Percentiles rank a stretch among this genome's conserved stretches.
These are phyloP conservation scores for Allolobophora icterica DNA, from an alignment of 2,888 invertebrate genomes.

Conservation along the genomic window DNA sequence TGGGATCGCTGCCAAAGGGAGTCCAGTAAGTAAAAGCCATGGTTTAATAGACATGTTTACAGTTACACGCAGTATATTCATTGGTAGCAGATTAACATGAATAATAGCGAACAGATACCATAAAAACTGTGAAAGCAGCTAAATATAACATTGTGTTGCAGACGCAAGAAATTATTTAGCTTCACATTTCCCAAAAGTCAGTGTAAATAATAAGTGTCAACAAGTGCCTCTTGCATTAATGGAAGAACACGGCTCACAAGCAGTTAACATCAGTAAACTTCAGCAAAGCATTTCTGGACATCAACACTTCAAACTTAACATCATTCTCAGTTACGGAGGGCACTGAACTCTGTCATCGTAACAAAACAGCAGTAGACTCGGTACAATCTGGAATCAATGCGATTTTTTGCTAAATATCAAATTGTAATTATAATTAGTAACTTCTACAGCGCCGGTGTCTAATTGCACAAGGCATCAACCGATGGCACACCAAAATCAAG, in stretches of 20 bases:
- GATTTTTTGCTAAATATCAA: too few relatives aligned
- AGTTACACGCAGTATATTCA: background rate
- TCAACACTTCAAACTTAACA: background rate
- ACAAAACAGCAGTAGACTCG: background rate
- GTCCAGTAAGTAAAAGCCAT: background rate
- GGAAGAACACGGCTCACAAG: background rate
- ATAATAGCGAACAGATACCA: background rate
- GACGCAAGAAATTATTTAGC: background rate
- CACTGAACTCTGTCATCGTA: too few relatives aligned
- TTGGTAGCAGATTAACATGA: background rate
- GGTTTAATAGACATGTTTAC: background rate
- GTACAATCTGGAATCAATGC: background rate
- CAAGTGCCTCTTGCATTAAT: background rate
- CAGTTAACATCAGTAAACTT: background rate
- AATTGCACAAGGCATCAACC: too few relatives aligned
- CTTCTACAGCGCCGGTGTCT: too few relatives aligned
- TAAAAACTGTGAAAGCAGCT: background rate
- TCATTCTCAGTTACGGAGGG: background rate
- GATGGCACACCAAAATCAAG: too few relatives aligned
- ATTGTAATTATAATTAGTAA: too few relatives aligned
- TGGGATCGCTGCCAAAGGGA: too few relatives aligned
- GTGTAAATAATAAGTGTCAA: background rate
- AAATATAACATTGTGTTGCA: background rate
- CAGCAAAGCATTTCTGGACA: background rate
- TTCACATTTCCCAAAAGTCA: background rate